Percentiles rank a stretch among this genome's conserved stretches.
These are phyloP conservation scores for Stenopsyche tienmushanensis DNA, from an alignment of 1,140 invertebrate species.

Conservation along the genomic window DNA sequence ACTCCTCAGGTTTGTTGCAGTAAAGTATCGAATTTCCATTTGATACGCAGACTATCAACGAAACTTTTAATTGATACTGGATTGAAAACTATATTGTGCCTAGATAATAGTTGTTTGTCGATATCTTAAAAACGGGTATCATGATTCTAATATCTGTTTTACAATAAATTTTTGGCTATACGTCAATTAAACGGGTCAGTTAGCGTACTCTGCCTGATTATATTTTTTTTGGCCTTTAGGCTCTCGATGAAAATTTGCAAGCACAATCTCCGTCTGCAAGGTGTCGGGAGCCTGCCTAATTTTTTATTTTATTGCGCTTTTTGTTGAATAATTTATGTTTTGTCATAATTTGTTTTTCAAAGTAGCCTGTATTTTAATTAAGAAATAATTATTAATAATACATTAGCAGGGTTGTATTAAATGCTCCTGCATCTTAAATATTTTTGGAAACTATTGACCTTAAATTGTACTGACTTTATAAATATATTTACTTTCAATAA, in stretches of 20 bases:
- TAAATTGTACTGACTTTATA: conserved; percentile 63
- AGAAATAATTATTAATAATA: conserved; percentile 61
- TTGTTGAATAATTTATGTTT: conserved; percentile 35
- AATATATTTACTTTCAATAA: conserved; percentile 62
- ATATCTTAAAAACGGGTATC: conserved; percentile 58
- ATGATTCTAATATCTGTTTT: conserved; percentile 50
- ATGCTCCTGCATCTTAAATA: conserved; percentile 59
- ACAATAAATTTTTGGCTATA: conserved; percentile 36
- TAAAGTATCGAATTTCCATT: not conserved
- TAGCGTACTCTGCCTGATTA: conserved; percentile 24
- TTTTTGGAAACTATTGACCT: conserved; percentile 62
- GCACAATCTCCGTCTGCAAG: conserved; percentile 18
- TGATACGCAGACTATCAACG: conserved; percentile 49
- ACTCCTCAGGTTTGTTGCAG: conserved; percentile 27
- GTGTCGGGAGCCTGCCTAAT: conserved; percentile 29
- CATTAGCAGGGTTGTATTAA: conserved; percentile 57
- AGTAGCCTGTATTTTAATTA: conserved; percentile 62
- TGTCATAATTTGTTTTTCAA: conserved; percentile 57
- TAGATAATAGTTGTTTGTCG: conserved; percentile 59
- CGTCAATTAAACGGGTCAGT: conserved; percentile 40
- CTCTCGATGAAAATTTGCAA: not conserved
- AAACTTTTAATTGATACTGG: conserved; percentile 55
- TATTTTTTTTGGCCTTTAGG: conserved; percentile 5
- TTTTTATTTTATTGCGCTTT: conserved; percentile 39
- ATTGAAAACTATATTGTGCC: conserved; percentile 59